Evolutionary conservation across 2,888 invertebrate genomes (phyloP).

Genomic region (Hydropsyche betteni): DNA sequence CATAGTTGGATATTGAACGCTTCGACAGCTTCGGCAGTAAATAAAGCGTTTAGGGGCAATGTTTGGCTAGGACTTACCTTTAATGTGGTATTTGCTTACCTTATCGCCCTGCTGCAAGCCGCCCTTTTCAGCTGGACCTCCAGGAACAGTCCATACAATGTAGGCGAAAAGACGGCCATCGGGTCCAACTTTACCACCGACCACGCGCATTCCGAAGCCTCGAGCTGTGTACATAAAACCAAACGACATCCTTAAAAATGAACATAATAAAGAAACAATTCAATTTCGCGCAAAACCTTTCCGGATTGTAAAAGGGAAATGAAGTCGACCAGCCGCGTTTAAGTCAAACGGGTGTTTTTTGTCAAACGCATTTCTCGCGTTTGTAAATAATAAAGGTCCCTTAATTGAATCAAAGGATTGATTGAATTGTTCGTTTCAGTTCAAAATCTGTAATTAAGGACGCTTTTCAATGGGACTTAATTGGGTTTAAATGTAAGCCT

Average conservation of each 20-base stretch:
- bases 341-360: too few species aligned
- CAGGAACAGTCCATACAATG: constrained; percentile 91
- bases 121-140: constrained; percentile 90
- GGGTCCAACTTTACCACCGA: constrained; percentile 88
- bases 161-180: constrained; percentile 90
- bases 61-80: background rate
- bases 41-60: background rate
- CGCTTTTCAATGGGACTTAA: constrained; percentile 27
- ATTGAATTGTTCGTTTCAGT: constrained; percentile 29
- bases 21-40: background rate
- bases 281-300: too few species aligned
- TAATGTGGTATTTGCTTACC: constrained; percentile 60
- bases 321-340: too few species aligned
- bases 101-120: constrained; percentile 90
- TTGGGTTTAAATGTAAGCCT: constrained; percentile 19
- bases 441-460: constrained; percentile 28
- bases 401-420: constrained; percentile 32
- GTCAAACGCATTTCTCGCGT: background rate
- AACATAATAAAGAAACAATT: too few species aligned
- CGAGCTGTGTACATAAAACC: constrained; percentile 67
- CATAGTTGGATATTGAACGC: background rate
- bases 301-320: too few species aligned
- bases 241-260: too few species aligned
- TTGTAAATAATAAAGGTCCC: constrained; percentile 21
- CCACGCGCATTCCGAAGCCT: constrained; percentile 94